Base-by-base conservation (phyloP, 1,140 invertebrate species). In the Diabrotica virgifera region DNA sequence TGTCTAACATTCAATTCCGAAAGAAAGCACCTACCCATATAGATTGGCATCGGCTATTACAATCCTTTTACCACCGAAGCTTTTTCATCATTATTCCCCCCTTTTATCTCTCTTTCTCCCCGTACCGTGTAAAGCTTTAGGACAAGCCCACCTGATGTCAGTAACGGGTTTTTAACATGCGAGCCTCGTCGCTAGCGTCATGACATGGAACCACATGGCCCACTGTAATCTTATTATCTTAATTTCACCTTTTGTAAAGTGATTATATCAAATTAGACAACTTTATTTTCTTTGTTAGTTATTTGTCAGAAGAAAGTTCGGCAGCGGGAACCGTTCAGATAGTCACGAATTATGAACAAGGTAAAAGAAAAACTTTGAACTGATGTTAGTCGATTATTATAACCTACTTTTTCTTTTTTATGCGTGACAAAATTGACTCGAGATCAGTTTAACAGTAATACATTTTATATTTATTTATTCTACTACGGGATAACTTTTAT, bases 101-200 rank as follows among this genome's bases (percentile, higher is more conserved):
- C 55, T 65, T 65, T 67, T 61, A 52, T n/a, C 8, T 46, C 40
- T 10, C 40, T 8, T 46, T 46, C 40, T 46, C 5, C 11, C 40
- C 24, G 54, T 66, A 59, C 65, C 72, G 64, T 70, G 67, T 71
- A 70, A 72, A 72, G 70, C 72, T 71, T 24, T 66, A 74, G 67
- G 65, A 67, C 70, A 64, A 73, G 67, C 72, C 72, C 70, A 73
- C 73, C 72, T 75, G 72, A 73, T 75, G 69, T 66, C 64, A 67
- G 56, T 69, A 72, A 75, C 72, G 66, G 72, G 69, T 68, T 65
- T 71, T 71, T 68, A 70, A 75, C 73, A 75, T 72, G 73, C 73
- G 68, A 75, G 59, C 63, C 64, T 51, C 67, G 70, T 73, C 72
- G 66, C 55, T 66, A 70, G 70, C 72, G 66, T 73, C 66, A 62